phyloP scores from a whole-genome alignment of 2,113 vertebrate species.

The Saguinus imperator region DNA sequence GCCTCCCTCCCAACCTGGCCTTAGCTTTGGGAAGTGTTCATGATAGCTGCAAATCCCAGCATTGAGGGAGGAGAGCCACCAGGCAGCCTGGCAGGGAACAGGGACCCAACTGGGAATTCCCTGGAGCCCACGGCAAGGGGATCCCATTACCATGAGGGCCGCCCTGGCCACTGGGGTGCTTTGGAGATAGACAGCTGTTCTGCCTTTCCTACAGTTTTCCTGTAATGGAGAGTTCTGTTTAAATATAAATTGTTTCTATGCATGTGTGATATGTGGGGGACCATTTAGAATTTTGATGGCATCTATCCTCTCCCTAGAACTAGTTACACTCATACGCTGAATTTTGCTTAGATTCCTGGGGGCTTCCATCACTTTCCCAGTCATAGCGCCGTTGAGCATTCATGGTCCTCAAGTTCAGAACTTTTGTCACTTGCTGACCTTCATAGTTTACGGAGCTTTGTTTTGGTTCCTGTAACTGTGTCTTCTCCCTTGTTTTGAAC shows the following conservation, averaged over 20 bases:
- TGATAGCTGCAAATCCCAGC: background rate
- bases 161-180: background rate
- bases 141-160: background rate
- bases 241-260: background rate
- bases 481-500: background rate
- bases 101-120: background rate
- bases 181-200: background rate
- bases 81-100: background rate
- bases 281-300: background rate
- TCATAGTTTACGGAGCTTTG: background rate
- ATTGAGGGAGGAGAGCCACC: background rate
- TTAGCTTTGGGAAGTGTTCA: background rate
- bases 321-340: background rate
- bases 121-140: background rate
- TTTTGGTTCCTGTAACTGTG: background rate
- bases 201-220: background rate
- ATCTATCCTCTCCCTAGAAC: background rate
- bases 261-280: accelerated
- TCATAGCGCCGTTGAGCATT: background rate
- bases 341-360: background rate
- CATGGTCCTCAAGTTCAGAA: background rate
- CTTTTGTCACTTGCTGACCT: too few species aligned
- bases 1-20: too few species aligned
- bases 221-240: background rate
- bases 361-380: accelerated